These are phyloP conservation scores for Camptogramma bilineatum DNA, from an alignment of 2,888 invertebrate species.

Conservation along the genomic window DNA sequence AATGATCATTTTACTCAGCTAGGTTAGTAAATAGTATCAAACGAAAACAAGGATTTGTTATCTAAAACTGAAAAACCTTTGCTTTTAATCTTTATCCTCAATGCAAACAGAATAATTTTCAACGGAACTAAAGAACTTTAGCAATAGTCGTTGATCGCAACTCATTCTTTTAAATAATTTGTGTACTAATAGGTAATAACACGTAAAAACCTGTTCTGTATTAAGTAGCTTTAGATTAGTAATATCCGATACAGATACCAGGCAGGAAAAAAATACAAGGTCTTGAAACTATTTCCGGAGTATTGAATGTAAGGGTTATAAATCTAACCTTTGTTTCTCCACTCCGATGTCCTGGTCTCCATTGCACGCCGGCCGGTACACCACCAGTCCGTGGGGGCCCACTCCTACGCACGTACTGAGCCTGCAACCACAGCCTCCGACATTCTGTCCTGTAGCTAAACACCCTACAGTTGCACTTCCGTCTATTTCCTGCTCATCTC, in stretches of 20 bases:
- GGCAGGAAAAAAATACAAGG: constrained; percentile 24
- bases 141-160: too few species aligned
- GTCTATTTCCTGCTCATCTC: constrained; percentile 77
- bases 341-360: constrained; percentile 86
- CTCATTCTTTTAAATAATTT: too few species aligned
- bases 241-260: constrained; percentile 20
- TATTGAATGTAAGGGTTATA: neutral
- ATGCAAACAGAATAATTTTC: too few species aligned
- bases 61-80: too few species aligned
- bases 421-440: constrained; percentile 77
- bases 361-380: constrained; percentile 84
- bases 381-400: constrained; percentile 93
- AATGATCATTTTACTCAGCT: too few species aligned
- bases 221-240: too few species aligned
- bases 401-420: constrained; percentile 88
- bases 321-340: constrained; percentile 86
- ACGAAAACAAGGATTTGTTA: neutral
- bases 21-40: neutral
- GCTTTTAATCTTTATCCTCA: too few species aligned
- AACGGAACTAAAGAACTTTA: too few species aligned
- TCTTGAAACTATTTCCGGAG: neutral
- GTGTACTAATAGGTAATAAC: too few species aligned
- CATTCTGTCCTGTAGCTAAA: constrained; percentile 73
- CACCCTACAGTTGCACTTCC: constrained; percentile 79
- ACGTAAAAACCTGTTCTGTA: too few species aligned